A percentile compares a stretch with the other conserved stretches of the same genome.
phyloP scores from a whole-genome alignment of 2,888 invertebrate species.

The Ophion slaviceki region DNA sequence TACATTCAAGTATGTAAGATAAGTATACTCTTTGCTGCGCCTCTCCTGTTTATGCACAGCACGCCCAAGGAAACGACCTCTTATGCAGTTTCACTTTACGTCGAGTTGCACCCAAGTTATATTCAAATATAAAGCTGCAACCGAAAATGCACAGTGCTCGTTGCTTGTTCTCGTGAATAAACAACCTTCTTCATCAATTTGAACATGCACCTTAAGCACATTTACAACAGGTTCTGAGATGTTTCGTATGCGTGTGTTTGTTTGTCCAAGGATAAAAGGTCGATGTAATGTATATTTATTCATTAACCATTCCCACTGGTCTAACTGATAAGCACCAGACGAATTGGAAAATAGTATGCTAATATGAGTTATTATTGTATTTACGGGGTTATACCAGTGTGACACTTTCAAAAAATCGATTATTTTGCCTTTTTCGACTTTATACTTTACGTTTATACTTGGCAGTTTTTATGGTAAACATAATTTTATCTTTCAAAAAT shows the following conservation, averaged over 20 bases:
- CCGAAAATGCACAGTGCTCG: constrained; percentile 8
- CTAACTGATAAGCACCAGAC: neutral
- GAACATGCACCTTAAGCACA: neutral
- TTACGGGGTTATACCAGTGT: no score
- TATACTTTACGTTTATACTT: no score
- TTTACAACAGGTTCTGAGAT: neutral
- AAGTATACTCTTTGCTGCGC: neutral
- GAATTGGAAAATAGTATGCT: neutral
- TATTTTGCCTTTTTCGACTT: no score
- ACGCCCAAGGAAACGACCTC: constrained; percentile 36
- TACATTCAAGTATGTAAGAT: constrained; percentile 5
- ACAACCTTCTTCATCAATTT: neutral
- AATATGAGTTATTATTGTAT: neutral
- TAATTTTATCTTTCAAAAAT: no score
- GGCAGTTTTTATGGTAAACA: no score
- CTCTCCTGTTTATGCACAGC: constrained; percentile 16
- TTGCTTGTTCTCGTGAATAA: neutral
- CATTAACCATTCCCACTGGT: neutral
- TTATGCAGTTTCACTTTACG: constrained; percentile 55
- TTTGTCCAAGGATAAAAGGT: neutral
- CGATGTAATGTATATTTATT: neutral
- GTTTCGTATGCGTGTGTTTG: neutral
- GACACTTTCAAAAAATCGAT: no score
- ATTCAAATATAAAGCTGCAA: constrained; percentile 10
- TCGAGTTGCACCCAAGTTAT: constrained; percentile 14